Evolutionary conservation across 2,113 vertebrate species (phyloP).

Genomic region (Conger conger): DNA sequence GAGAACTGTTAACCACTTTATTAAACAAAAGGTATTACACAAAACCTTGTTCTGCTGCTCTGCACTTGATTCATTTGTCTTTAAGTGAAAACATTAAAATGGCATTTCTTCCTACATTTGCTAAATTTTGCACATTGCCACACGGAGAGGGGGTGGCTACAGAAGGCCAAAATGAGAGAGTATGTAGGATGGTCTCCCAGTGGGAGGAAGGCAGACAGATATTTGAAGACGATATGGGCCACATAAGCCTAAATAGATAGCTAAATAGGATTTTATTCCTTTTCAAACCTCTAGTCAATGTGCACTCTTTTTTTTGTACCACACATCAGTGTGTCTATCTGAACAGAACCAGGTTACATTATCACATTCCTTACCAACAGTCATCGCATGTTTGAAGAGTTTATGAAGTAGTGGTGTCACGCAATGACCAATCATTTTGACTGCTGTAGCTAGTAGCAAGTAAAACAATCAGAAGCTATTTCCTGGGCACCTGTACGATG

Average conservation of each 20-base stretch:
- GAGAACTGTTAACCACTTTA: neutral
- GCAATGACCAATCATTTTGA: neutral
- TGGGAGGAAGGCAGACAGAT: neutral
- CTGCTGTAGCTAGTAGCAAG: neutral
- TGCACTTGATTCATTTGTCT: neutral
- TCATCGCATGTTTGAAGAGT: neutral
- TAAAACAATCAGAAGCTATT: neutral
- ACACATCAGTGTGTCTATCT: neutral
- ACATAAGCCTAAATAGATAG: slow-evolving; percentile 14
- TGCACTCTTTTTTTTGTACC: neutral
- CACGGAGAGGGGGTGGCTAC: neutral
- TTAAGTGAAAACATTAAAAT: neutral
- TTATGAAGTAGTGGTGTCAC: neutral
- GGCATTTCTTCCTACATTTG: neutral
- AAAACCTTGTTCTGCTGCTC: neutral
- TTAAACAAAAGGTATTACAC: neutral
- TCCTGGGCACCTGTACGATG: neutral
- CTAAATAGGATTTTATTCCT: neutral
- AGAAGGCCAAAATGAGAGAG: neutral
- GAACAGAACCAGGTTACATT: neutral
- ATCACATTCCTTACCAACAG: neutral
- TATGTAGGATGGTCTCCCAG: neutral
- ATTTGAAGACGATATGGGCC: slow-evolving; percentile 5
- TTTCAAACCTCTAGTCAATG: neutral
- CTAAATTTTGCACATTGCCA: neutral